These are phyloP conservation scores for Sus scrofa DNA, from an alignment of 2,113 vertebrate species.

Conservation along the genomic window T2T-Sscrofa CM000817.6:5147501-5148000, in stretches of 20 bases:
- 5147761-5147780: too few relatives aligned
- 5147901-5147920: too few relatives aligned
- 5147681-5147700: not conserved
- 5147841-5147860: too few relatives aligned
- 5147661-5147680: fast-evolving
- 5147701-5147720: not conserved
- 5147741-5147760: too few relatives aligned
- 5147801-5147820: too few relatives aligned
- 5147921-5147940: too few relatives aligned
- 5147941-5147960: too few relatives aligned
- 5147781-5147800: too few relatives aligned
- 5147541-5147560: not conserved
- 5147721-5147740: too few relatives aligned
- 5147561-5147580: not conserved
- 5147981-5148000: not conserved
- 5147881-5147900: too few relatives aligned
- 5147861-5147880: too few relatives aligned
- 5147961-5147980: not conserved
- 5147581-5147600: fast-evolving
- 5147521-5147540: fast-evolving
- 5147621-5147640: fast-evolving
- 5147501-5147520: not conserved
- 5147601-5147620: not conserved
- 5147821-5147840: too few relatives aligned
- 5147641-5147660: not conserved